Evolutionary conservation across 30 jellyfish, hydroid and myxozoan genomes (phyloP).

Genomic region (Aurelia sp.): DNA sequence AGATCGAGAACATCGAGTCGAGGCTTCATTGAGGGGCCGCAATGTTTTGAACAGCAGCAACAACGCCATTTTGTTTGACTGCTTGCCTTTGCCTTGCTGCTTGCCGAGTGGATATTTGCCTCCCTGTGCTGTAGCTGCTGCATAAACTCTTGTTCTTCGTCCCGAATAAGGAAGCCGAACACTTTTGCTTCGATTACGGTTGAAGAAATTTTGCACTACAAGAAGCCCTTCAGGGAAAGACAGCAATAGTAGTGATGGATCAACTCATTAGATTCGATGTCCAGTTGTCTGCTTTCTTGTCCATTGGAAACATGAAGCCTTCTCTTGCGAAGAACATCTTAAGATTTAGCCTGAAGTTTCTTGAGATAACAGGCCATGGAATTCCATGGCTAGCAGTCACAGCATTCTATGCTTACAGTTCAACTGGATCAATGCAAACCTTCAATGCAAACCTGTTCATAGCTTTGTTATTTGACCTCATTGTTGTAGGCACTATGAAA

Average conservation of each 20-base stretch:
- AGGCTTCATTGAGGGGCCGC: too few species aligned
- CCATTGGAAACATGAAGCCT: constrained; percentile 29
- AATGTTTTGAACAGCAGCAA: too few species aligned
- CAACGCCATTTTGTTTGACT: too few species aligned
- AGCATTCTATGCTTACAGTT: constrained; percentile 9
- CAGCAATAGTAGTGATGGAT: background rate
- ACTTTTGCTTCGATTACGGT: background rate
- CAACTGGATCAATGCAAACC: constrained; percentile 23
- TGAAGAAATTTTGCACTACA: background rate
- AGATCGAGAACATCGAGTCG: too few species aligned
- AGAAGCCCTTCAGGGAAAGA: background rate
- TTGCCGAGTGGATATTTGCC: too few species aligned
- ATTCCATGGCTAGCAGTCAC: constrained; percentile 82
- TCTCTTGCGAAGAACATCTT: background rate
- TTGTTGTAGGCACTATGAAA: constrained; percentile 70
- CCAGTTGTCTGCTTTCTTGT: constrained; percentile 9
- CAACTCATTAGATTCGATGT: constrained; percentile 1
- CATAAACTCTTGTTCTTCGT: too few species aligned
- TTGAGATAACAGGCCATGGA: constrained; percentile 96
- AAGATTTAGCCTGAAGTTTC: constrained; percentile 31
- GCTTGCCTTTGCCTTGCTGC: too few species aligned
- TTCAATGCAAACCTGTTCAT: constrained; percentile 39
- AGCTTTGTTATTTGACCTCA: constrained; percentile 79
- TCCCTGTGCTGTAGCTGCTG: too few species aligned
- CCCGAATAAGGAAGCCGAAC: too few species aligned